Evolutionary conservation across 2,113 vertebrate species (phyloP).

Genomic region (Hyla sarda): DNA sequence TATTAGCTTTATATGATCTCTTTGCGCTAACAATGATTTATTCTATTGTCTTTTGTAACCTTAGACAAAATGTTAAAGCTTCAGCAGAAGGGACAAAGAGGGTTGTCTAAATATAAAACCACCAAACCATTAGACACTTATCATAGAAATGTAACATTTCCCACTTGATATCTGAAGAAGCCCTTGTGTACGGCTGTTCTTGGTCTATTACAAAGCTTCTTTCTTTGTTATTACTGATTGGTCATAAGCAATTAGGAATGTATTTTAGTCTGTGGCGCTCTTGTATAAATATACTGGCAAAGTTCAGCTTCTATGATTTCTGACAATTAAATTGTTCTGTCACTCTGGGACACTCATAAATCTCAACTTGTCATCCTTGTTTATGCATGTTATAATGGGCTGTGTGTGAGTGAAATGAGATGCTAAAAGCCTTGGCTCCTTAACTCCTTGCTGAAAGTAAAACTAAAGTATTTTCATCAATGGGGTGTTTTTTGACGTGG

Average conservation of each 20-base stretch:
- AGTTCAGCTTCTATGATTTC: slow-evolving; percentile 90
- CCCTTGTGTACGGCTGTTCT: slow-evolving; percentile 67
- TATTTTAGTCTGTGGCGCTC: slow-evolving; percentile 82
- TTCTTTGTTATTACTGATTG: slow-evolving; percentile 85
- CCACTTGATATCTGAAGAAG: slow-evolving; percentile 72
- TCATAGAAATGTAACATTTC: slow-evolving; percentile 73
- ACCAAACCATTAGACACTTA: slow-evolving; percentile 67
- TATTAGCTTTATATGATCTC: background rate
- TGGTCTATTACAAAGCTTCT: slow-evolving; percentile 74
- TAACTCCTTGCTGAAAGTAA: slow-evolving; percentile 77
- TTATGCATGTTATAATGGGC: slow-evolving; percentile 90
- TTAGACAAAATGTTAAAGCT: background rate
- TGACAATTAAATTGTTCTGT: slow-evolving; percentile 98
- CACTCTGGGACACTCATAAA: slow-evolving; percentile 94
- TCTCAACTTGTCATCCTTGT: slow-evolving; percentile 99
- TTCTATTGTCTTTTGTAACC: background rate
- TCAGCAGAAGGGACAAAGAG: background rate
- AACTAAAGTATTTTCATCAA: slow-evolving; percentile 68
- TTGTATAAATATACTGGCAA: slow-evolving; percentile 89
- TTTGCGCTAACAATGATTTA: background rate
- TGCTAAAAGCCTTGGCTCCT: slow-evolving; percentile 75
- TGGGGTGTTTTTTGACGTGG: slow-evolving; percentile 56
- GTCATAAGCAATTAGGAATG: slow-evolving; percentile 93
- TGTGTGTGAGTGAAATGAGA: slow-evolving; percentile 80
- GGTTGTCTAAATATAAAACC: slow-evolving; percentile 9